Evolutionary conservation across 1,140 invertebrate genomes (phyloP).

Genomic region (Lordiphosa mommai): DNA sequence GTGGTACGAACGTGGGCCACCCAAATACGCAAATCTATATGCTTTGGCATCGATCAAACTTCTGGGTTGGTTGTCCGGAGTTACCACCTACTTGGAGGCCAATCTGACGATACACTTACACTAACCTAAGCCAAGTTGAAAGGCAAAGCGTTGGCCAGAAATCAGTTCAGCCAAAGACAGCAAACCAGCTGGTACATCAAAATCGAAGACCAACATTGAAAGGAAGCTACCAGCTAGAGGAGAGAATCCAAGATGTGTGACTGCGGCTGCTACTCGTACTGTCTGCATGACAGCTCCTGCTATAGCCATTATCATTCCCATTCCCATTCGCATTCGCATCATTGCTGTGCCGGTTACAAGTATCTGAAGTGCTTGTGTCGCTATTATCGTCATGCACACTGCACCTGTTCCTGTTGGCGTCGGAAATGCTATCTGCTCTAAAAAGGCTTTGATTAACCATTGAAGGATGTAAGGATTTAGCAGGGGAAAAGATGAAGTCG

Average conservation of each 20-base stretch:
- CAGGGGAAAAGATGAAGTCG: not conserved
- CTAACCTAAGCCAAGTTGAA: conserved; percentile 75
- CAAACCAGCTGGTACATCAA: conserved; percentile 40
- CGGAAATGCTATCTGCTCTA: conserved; percentile 69
- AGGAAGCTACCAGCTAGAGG: not conserved
- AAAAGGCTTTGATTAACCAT: conserved; percentile 1
- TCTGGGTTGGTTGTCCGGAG: not conserved
- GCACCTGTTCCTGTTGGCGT: conserved; percentile 71
- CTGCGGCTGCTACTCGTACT: conserved; percentile 69
- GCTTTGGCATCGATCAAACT: conserved; percentile 73
- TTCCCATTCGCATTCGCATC: conserved; percentile 56
- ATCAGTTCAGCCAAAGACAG: conserved; percentile 56
- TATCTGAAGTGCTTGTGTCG: conserved; percentile 71
- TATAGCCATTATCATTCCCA: conserved; percentile 60
- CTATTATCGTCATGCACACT: conserved; percentile 65
- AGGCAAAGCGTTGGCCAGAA: conserved; percentile 64
- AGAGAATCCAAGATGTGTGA: conserved; percentile 57
- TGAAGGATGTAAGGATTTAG: not conserved
- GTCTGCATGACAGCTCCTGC: conserved; percentile 62
- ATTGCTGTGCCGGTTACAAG: conserved; percentile 70
- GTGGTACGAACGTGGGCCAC: conserved; percentile 67
- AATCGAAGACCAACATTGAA: not conserved
- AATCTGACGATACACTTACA: conserved; percentile 6
- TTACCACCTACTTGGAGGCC: conserved; percentile 36
- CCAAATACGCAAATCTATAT: conserved; percentile 68